Evolutionary conservation across 53 echinoderm and acorn worm species (phyloP).

Genomic region (Stichopus horrens): DNA sequence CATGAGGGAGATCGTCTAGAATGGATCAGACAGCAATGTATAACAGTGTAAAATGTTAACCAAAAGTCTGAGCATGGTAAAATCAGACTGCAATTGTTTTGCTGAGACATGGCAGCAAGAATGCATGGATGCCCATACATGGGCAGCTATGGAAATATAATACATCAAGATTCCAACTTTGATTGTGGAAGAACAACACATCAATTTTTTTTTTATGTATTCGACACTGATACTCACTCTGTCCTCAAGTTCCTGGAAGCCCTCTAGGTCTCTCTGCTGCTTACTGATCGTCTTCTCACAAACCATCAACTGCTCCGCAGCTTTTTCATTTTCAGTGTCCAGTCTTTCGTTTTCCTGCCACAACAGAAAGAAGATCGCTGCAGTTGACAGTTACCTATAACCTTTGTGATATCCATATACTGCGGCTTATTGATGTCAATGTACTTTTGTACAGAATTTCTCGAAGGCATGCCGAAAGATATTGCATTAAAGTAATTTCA

Average conservation of each 20-base stretch:
- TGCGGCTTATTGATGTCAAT: background rate
- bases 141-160: too few relatives aligned
- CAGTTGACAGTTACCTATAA: background rate
- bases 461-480: background rate
- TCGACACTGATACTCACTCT: constrained; percentile 59
- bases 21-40: too few relatives aligned
- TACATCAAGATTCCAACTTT: too few relatives aligned
- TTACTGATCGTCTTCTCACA: constrained; percentile 87
- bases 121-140: too few relatives aligned
- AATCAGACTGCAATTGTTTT: too few relatives aligned
- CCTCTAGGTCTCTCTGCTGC: constrained; percentile 90
- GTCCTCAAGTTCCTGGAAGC: constrained; percentile 91
- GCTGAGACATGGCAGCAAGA: too few relatives aligned
- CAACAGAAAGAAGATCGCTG: background rate
- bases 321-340: constrained; percentile 76
- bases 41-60: too few relatives aligned
- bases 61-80: too few relatives aligned
- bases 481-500: background rate
- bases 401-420: background rate
- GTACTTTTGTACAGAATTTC: background rate
- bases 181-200: too few relatives aligned
- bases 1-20: too few relatives aligned
- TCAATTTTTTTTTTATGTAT: too few relatives aligned
- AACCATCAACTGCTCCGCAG: constrained; percentile 75
- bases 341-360: constrained; percentile 76